Evolutionary conservation across 2,113 vertebrate species (phyloP).

Genomic region (Recurvirostra avosetta): DNA sequence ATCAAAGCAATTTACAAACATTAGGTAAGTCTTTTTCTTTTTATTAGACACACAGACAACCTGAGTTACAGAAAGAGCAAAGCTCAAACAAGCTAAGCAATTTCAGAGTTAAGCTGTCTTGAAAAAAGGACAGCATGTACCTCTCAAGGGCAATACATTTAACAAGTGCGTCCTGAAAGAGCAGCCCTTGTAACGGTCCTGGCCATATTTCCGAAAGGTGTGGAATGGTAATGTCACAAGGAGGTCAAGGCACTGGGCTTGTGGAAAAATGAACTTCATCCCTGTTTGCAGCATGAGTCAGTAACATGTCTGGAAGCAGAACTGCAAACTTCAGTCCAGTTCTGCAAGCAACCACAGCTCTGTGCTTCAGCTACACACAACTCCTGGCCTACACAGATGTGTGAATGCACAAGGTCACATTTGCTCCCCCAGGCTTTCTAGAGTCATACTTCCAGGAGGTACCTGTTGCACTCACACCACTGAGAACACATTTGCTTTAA

Average conservation of each 20-base stretch:
- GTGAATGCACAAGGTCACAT: neutral
- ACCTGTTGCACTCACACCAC: neutral
- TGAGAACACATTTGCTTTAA: neutral
- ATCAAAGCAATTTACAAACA: conserved; percentile 45
- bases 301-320: neutral
- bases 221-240: neutral
- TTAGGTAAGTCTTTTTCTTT: conserved; percentile 21
- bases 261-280: neutral
- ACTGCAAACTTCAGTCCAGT: neutral
- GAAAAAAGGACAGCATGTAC: neutral
- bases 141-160: neutral
- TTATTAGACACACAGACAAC: neutral
- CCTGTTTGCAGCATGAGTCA: neutral
- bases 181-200: neutral
- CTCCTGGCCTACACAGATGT: neutral
- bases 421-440: neutral
- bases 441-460: neutral
- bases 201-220: neutral
- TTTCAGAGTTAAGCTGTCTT: conserved; percentile 11
- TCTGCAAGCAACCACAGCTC: neutral
- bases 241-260: neutral
- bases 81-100: conserved; percentile 20
- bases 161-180: neutral
- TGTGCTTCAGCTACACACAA: neutral
- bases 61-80: conserved; percentile 8